Conservation (phyloP, 2,888 invertebrate genomes). For the Chironomus riparius region DNA sequence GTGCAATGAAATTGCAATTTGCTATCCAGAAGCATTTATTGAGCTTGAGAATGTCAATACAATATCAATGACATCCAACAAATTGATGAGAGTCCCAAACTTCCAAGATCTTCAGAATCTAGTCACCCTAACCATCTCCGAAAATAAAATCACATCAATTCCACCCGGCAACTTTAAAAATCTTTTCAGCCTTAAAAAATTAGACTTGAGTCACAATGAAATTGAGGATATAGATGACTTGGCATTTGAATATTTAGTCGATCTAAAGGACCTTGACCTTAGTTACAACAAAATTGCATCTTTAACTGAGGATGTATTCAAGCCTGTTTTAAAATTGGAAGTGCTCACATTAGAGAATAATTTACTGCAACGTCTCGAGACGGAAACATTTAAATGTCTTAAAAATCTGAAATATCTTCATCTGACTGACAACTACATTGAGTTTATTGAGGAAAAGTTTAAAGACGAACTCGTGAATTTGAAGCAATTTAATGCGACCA, state of each 20-base stretch:
- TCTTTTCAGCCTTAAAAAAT: constrained; percentile 26
- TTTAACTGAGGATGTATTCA: not conserved
- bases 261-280: constrained; percentile 12
- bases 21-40: constrained; percentile 21
- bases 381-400: not conserved
- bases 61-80: not conserved
- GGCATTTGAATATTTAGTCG: constrained; percentile 10
- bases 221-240: constrained; percentile 3
- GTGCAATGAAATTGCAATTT: constrained; percentile 28
- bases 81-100: not conserved
- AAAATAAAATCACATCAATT: constrained; percentile 28
- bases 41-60: not conserved
- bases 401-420: not conserved
- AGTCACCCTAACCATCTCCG: constrained; percentile 25
- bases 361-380: not conserved
- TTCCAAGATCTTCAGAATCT: constrained; percentile 28
- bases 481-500: constrained; percentile 14
- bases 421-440: constrained; percentile 13
- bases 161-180: constrained; percentile 27
- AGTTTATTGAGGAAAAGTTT: constrained; percentile 8
- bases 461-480: not conserved
- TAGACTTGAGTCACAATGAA: constrained; percentile 28
- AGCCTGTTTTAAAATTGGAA: constrained; percentile 19
- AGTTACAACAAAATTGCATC: constrained; percentile 14
- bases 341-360: constrained; percentile 21